Percentiles rank a stretch among this genome's conserved stretches.
Evolutionary conservation across 2,888 invertebrate genomes (phyloP).

Genomic region (Megalurothrips usitatus): DNA sequence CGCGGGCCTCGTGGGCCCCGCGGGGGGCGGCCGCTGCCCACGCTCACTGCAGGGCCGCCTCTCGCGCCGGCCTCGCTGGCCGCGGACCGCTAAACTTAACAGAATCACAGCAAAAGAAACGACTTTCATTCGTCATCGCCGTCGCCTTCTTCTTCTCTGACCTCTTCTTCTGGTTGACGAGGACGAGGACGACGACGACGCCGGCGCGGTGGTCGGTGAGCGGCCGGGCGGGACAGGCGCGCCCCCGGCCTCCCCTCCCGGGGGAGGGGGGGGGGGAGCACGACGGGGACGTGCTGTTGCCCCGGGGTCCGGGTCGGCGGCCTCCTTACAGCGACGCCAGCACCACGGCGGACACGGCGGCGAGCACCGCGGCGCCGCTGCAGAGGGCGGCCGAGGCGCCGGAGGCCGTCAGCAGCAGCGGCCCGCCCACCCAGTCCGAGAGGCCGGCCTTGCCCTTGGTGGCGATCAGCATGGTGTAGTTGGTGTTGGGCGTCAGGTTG

Average conservation of each 20-base stretch:
- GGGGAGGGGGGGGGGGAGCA: too few relatives aligned
- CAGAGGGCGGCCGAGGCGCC: background rate
- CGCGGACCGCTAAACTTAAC: background rate
- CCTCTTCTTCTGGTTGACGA: background rate
- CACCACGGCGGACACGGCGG: background rate
- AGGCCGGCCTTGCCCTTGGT: background rate
- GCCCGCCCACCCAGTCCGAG: background rate
- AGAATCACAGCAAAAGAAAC: constrained; percentile 14
- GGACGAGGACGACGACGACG: background rate
- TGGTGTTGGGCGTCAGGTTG: constrained; percentile 5
- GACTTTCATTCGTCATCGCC: background rate
- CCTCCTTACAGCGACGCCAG: background rate
- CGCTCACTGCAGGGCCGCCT: too few relatives aligned
- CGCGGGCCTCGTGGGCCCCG: too few relatives aligned
- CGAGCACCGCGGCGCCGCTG: background rate
- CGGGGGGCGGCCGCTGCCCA: too few relatives aligned
- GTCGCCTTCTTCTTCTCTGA: background rate
- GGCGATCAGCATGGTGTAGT: constrained; percentile 3
- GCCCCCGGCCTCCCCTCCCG: too few relatives aligned
- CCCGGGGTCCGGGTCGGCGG: too few relatives aligned
- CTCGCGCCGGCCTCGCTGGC: background rate
- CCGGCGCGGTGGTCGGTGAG: background rate
- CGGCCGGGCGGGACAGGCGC: too few relatives aligned
- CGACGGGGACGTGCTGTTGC: background rate
- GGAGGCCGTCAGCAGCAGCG: background rate